These are phyloP conservation scores for Bovichtus diacanthus DNA, from an alignment of 2,797 vertebrate genomes.

Conservation along the genomic window DNA sequence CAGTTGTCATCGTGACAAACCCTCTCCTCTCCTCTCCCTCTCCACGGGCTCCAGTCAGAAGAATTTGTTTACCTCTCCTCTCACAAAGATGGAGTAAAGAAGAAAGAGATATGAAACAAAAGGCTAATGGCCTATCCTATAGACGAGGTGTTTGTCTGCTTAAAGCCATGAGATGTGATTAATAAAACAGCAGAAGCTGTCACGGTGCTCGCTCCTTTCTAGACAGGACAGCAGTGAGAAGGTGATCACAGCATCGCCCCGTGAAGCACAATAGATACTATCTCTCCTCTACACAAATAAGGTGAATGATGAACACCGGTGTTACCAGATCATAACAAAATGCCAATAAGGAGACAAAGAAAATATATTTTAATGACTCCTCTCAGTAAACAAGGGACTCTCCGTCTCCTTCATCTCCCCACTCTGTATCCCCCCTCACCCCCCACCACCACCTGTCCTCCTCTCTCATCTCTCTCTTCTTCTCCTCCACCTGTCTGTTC, in stretches of 20 bases:
- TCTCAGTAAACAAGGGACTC: constrained; percentile 52
- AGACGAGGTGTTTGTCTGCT: constrained; percentile 62
- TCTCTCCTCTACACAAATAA: constrained; percentile 26
- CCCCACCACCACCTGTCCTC: constrained; percentile 47
- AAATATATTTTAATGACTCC: constrained; percentile 61
- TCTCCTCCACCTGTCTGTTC: constrained; percentile 63
- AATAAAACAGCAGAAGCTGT: constrained; percentile 79
- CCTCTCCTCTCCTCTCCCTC: background rate
- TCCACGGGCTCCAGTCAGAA: constrained; percentile 2
- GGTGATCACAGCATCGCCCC: constrained; percentile 29
- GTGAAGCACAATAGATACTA: constrained; percentile 1
- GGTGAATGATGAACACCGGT: constrained; percentile 18
- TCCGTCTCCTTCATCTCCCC: constrained; percentile 13
- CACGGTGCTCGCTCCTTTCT: constrained; percentile 18
- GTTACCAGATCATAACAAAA: constrained; percentile 49
- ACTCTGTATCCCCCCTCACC: background rate
- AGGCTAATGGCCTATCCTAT: constrained; percentile 58
- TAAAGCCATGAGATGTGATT: constrained; percentile 65
- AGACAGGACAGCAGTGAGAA: constrained; percentile 49
- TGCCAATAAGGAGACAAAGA: constrained; percentile 52
- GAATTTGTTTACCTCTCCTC: constrained; percentile 48
- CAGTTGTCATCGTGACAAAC: constrained; percentile 8
- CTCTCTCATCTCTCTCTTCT: constrained; percentile 41
- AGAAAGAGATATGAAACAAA: constrained; percentile 56
- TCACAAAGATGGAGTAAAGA: constrained; percentile 42